phyloP scores from a whole-genome alignment of 1,140 invertebrate species.

The Drosophila busckii region DNA sequence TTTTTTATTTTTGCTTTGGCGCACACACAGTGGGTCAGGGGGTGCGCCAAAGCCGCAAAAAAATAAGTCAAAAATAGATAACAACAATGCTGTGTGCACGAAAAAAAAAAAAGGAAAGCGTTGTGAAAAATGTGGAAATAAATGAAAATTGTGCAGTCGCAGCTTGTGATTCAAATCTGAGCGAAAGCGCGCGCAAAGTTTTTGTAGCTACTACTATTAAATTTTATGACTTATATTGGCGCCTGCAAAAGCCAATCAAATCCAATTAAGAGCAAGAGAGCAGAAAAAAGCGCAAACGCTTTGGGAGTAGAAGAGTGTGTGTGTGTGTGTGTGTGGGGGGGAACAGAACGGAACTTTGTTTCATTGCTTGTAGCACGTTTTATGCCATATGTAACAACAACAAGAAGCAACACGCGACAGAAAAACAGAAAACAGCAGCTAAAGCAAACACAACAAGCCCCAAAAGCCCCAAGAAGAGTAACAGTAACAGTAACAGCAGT shows the following conservation, averaged over 20 bases:
- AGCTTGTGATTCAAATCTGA: too few relatives aligned
- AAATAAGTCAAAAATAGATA: constrained; percentile 12
- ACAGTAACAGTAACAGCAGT: constrained; percentile 11
- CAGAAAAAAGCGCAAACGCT: constrained; percentile 27
- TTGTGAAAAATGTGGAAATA: constrained; percentile 43
- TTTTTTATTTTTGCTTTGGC: constrained; percentile 53
- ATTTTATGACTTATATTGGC: constrained; percentile 45
- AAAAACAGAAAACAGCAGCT: constrained; percentile 36
- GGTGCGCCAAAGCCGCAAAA: constrained; percentile 33
- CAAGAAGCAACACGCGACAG: constrained; percentile 23
- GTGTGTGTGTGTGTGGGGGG: not conserved
- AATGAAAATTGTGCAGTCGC: constrained; percentile 10
- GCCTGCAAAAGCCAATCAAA: constrained; percentile 68
- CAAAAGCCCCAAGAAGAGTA: constrained; percentile 19
- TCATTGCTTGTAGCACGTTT: constrained; percentile 39
- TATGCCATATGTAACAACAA: constrained; percentile 36
- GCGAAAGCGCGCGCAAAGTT: not conserved
- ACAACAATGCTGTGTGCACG: constrained; percentile 49
- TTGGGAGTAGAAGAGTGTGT: not conserved
- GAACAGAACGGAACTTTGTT: constrained; percentile 13
- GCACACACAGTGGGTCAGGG: constrained; percentile 5
- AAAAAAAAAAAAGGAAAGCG: constrained; percentile 56
- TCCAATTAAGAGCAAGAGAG: constrained; percentile 63
- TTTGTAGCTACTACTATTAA: constrained; percentile 15
- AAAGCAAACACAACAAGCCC: constrained; percentile 35